Evolutionary conservation across 2,888 invertebrate genomes (phyloP), one percentile per base, ranked within the genome.

Genomic region (Phaonia tiefii): DNA sequence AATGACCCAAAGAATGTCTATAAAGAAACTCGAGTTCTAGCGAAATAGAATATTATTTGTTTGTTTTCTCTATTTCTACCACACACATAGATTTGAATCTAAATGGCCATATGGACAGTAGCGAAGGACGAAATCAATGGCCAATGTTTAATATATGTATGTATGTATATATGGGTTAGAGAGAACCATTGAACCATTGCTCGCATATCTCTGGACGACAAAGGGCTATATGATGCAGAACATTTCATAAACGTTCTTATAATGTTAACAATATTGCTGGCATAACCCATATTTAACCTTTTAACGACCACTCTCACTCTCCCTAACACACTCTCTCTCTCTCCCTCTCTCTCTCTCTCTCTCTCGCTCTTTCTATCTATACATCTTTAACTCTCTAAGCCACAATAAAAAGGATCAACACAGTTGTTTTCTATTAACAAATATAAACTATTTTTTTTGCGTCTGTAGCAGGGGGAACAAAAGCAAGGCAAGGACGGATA

Each of bases 241-340:
- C n/a, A n/a, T n/a, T 17, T 17, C 20, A 49, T 17, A 17, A 49
- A 49, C 49, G 20, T 10, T 20, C 8, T 10, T 7, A 10, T 49
- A 20, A 49, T 49, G 31, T 49, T 49, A 49, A 49, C 49, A 49
- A 49, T 15, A 17, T 49, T 49, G 4, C 4, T 17, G 20, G 17
- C 49, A 20, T 49, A 49, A 20, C 20, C 49, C 49, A 49, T 49
- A 49, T 49, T 49, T 49, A 49, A 49, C 49, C 49, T 49, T 49
- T 49, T 49, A 49, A 49, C 3, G 49, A 10, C 15, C 20, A 15
- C 46, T n/a, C 4, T 37, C 37, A 10, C 46, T 15, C 46, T 46
- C 46, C 17, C 2, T 46, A n/a, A n/a, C n/a, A n/a, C n/a, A 46
- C 46, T 46, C 46, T n/a, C 4, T 37, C 37, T 4, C 46, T 15